Evolutionary conservation across 2,113 vertebrate species (phyloP).

Genomic region (Crocuta crocuta): DNA sequence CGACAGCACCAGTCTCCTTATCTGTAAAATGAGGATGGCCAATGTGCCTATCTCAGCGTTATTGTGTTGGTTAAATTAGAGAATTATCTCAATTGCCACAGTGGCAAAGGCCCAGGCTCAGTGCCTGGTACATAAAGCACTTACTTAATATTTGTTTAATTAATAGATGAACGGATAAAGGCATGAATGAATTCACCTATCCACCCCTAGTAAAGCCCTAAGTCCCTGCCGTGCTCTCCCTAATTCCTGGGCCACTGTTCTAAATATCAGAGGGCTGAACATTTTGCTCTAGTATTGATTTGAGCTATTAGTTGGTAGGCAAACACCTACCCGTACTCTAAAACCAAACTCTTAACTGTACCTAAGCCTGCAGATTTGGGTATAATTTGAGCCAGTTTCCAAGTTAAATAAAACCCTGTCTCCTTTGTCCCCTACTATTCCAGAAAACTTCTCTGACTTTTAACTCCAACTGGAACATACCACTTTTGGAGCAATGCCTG

Average conservation of each 20-base stretch:
- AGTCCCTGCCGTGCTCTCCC: neutral
- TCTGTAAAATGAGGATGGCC: neutral
- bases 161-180: neutral
- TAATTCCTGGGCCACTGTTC: neutral
- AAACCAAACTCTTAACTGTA: neutral
- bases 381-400: neutral
- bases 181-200: neutral
- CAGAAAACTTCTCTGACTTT: neutral
- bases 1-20: neutral
- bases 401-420: neutral
- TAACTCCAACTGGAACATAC: neutral
- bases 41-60: neutral
- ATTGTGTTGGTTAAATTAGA: neutral
- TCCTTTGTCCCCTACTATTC: neutral
- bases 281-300: neutral
- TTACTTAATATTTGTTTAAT: neutral
- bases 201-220: neutral
- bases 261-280: neutral
- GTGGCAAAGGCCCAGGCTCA: neutral
- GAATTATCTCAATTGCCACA: neutral
- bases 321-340: neutral
- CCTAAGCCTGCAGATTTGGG: neutral
- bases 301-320: neutral
- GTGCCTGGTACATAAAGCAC: neutral
- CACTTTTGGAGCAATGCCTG: neutral